These are phyloP conservation scores for Pipistrellus pipistrellus DNA, from an alignment of 2,797 vertebrate genomes.

Conservation along the genomic window DNA sequence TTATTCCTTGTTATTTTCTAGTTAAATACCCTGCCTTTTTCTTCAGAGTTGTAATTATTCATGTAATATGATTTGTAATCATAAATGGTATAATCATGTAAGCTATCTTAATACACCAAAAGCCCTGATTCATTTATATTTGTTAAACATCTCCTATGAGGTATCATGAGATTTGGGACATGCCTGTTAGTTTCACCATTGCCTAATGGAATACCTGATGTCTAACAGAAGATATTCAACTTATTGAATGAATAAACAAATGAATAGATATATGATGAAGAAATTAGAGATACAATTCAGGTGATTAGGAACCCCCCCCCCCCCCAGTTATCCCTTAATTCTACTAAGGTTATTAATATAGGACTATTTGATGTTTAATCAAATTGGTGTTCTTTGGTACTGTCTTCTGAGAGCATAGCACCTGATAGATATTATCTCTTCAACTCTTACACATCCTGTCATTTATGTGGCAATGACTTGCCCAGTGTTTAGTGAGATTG, in stretches of 20 bases:
- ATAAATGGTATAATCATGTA: background rate
- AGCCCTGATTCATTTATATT: background rate
- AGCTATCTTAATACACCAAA: background rate
- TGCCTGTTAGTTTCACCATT: background rate
- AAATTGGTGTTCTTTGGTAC: background rate
- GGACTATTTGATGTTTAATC: conserved; percentile 35
- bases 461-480: conserved; percentile 11
- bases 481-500: conserved; percentile 39
- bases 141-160: background rate
- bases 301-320: background rate
- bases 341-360: background rate
- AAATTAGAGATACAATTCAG: background rate
- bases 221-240: background rate
- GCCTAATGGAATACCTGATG: background rate
- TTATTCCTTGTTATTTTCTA: conserved; percentile 40
- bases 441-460: conserved; percentile 9
- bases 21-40: background rate
- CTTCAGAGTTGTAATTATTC: background rate
- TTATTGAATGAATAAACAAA: conserved; percentile 13
- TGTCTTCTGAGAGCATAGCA: background rate
- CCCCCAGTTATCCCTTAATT: conserved; percentile 19
- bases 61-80: conserved; percentile 45
- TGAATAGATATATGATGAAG: conserved; percentile 2
- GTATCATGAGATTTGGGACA: background rate
- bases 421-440: conserved; percentile 35